These are phyloP conservation scores for Brachyalestes nurse DNA, from an alignment of 2,797 vertebrate genomes.

Conservation along the genomic window DNA sequence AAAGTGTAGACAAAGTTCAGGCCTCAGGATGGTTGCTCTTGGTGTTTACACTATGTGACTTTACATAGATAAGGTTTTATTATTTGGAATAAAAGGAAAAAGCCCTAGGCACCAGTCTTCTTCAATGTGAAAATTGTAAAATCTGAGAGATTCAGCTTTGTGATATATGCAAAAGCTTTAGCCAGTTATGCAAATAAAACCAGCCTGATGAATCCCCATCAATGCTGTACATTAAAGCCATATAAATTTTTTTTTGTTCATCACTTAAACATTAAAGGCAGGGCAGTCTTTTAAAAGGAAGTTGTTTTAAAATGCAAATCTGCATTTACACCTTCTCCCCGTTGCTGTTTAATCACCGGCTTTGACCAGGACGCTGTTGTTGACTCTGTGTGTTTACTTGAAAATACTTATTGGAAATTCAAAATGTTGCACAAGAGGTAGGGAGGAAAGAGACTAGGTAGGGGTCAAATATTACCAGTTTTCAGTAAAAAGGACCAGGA, in stretches of 20 bases:
- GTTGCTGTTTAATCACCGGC: background rate
- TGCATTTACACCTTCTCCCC: background rate
- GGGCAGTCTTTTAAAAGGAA: background rate
- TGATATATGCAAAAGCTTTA: too few species aligned
- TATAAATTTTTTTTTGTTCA: background rate
- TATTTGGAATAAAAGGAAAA: too few species aligned
- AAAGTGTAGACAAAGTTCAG: too few species aligned
- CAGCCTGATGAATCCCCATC: background rate
- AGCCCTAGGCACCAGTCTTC: too few species aligned
- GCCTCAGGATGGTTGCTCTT: too few species aligned
- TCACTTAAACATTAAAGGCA: background rate
- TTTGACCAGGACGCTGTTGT: conserved; percentile 3
- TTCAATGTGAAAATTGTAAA: too few species aligned
- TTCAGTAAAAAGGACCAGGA: background rate
- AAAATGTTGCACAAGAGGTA: background rate
- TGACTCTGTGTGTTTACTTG: background rate
- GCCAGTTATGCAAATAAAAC: too few species aligned
- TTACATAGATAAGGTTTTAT: too few species aligned
- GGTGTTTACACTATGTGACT: too few species aligned
- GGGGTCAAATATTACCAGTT: background rate
- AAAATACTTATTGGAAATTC: background rate
- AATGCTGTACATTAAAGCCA: background rate
- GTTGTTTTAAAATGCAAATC: conserved; percentile 4
- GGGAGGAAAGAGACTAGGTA: background rate
- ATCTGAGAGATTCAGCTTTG: too few species aligned